These are phyloP conservation scores for Ecdyonurus torrentis DNA, from an alignment of 2,888 invertebrate species.

Conservation along the genomic window DNA sequence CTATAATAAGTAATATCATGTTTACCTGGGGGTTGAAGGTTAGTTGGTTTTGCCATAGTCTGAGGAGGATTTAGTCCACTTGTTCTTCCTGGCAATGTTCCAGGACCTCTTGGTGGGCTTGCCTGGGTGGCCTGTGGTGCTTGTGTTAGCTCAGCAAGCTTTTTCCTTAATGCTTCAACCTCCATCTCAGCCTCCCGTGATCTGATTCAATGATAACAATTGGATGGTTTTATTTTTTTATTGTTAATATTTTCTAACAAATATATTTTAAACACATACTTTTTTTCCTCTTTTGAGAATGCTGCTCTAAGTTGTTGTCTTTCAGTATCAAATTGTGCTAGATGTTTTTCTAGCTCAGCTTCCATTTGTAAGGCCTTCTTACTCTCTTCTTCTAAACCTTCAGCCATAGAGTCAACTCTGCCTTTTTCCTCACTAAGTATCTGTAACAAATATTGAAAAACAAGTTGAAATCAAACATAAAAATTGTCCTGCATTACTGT, in stretches of 20 bases:
- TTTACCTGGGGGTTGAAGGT: slow-evolving; percentile 18
- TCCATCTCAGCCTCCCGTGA: background rate
- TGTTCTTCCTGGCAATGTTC: slow-evolving; percentile 18
- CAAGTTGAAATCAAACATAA: too few species aligned
- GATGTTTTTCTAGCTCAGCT: slow-evolving; percentile 65
- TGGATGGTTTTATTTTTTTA: background rate
- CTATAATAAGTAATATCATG: too few species aligned
- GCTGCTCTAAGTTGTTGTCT: slow-evolving; percentile 48
- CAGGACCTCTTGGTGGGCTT: slow-evolving; percentile 10
- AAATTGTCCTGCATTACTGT: background rate
- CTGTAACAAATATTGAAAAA: slow-evolving; percentile 18
- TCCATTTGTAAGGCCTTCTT: slow-evolving; percentile 76
- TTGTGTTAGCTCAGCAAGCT: background rate
- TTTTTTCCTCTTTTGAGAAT: slow-evolving; percentile 47
- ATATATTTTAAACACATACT: too few species aligned
- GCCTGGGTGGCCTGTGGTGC: background rate
- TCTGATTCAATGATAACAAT: background rate
- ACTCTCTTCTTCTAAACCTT: slow-evolving; percentile 73
- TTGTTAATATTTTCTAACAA: too few species aligned
- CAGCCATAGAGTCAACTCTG: slow-evolving; percentile 62
- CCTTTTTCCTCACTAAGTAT: slow-evolving; percentile 63
- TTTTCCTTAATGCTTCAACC: background rate
- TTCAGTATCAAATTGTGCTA: slow-evolving; percentile 58
- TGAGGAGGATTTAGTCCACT: slow-evolving; percentile 26
- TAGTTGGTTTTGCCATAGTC: slow-evolving; percentile 30